phyloP scores from a whole-genome alignment of 2,888 invertebrate genomes.

The Dryobotodes eremita region DNA sequence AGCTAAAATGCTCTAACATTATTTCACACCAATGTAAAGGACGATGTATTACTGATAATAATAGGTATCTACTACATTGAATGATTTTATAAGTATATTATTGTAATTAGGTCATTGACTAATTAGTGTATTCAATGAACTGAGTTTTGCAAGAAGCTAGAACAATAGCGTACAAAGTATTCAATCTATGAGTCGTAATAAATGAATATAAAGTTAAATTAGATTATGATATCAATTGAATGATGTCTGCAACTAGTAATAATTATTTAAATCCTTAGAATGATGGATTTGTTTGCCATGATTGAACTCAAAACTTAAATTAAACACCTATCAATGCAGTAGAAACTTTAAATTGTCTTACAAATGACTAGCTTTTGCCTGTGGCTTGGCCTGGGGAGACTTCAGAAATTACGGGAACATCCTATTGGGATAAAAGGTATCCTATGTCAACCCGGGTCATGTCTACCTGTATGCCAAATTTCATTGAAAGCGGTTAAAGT shows the following conservation, averaged over 20 bases:
- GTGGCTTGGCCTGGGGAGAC: too few relatives aligned
- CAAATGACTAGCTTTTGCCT: neutral
- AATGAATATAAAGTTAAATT: neutral
- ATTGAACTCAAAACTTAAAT: neutral
- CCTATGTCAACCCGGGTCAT: neutral
- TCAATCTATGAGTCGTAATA: constrained; percentile 5
- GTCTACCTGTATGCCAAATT: too few relatives aligned
- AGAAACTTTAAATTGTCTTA: neutral
- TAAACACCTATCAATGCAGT: neutral
- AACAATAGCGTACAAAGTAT: constrained; percentile 50
- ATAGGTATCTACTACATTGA: constrained; percentile 10
- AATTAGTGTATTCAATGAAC: constrained; percentile 53
- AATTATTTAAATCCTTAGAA: neutral
- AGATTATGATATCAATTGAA: constrained; percentile 4
- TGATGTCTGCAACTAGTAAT: neutral
- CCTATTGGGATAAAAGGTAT: neutral
- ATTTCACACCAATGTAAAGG: neutral
- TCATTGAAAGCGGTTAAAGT: neutral
- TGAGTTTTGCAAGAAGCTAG: constrained; percentile 44
- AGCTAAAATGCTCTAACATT: constrained; percentile 10
- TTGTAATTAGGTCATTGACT: constrained; percentile 59
- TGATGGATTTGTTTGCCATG: neutral
- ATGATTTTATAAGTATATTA: constrained; percentile 29
- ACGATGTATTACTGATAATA: constrained; percentile 1
- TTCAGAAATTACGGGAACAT: neutral